Percentiles rank a stretch among this genome's conserved stretches.
These are phyloP conservation scores for Chelonia mydas DNA, from an alignment of 2,797 vertebrate species.

Conservation along the genomic window DNA sequence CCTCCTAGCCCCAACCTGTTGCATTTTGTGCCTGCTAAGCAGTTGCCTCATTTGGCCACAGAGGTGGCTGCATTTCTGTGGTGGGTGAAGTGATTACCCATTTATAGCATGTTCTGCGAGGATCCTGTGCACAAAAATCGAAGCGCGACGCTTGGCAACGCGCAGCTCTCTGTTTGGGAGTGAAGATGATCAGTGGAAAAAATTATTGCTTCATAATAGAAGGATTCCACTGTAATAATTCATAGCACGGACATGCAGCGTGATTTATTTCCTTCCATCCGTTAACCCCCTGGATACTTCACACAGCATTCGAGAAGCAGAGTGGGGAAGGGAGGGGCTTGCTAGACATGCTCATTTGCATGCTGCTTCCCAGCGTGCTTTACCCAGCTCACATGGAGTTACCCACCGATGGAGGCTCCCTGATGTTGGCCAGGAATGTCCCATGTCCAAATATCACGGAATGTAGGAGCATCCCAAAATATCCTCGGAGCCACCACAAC, in stretches of 20 bases:
- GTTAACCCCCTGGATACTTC: rapidly evolving
- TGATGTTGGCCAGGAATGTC: neutral
- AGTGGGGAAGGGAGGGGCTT: neutral
- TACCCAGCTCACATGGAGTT: neutral
- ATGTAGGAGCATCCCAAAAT: neutral
- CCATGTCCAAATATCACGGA: neutral
- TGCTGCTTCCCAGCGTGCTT: neutral
- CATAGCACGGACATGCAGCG: neutral
- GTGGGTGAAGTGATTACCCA: neutral
- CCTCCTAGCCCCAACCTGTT: rapidly evolving
- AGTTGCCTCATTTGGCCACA: neutral
- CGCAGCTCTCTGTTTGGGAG: neutral
- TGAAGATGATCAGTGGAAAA: slow-evolving; percentile 58
- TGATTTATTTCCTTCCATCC: neutral
- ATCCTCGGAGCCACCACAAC: neutral
- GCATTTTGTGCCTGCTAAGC: neutral
- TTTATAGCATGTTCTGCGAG: neutral
- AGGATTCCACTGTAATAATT: rapidly evolving
- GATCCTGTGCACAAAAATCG: neutral
- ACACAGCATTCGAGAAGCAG: neutral
- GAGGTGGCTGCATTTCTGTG: neutral
- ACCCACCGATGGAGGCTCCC: neutral
- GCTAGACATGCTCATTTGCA: too few species aligned
- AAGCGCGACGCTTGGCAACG: neutral
- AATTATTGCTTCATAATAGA: neutral